Percentiles rank a stretch among this genome's conserved stretches.
phyloP scores from a whole-genome alignment of 2,797 vertebrate genomes.

The Momotus momota region DNA sequence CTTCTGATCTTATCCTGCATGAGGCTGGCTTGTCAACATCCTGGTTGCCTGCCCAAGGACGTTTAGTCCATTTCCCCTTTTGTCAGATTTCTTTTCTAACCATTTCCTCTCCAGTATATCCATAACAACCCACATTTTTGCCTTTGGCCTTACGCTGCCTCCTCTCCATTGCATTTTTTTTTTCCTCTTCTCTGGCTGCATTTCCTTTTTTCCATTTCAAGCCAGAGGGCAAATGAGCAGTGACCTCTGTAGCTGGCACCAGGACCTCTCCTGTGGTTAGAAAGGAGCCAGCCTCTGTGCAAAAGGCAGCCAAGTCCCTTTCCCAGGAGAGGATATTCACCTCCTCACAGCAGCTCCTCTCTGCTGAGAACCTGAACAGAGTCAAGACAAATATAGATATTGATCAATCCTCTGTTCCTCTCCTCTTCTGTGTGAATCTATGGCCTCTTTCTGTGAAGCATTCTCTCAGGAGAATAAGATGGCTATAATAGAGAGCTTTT shows the following conservation, averaged over 20 bases:
- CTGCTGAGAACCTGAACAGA: conserved; percentile 10
- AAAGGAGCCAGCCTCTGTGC: background rate
- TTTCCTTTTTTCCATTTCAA: conserved; percentile 55
- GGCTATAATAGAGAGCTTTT: background rate
- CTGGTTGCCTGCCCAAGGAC: background rate
- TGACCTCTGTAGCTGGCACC: conserved; percentile 62
- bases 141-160: background rate
- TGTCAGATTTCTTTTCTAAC: background rate
- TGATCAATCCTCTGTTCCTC: conserved; percentile 26
- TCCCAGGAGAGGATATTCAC: conserved; percentile 28
- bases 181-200: background rate
- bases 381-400: conserved; percentile 34
- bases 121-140: background rate
- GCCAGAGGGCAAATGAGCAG: conserved; percentile 44
- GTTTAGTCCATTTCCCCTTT: background rate
- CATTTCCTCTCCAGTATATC: background rate
- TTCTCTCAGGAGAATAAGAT: background rate
- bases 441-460: background rate
- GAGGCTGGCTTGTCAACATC: background rate
- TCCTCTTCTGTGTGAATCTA: background rate
- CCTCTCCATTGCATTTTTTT: background rate
- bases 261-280: conserved; percentile 21
- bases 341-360: background rate
- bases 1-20: background rate
- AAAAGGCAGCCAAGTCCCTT: conserved; percentile 13